Evolutionary conservation across 2,888 invertebrate species (phyloP), one percentile per base, ranked within the genome.

Genomic region (Tenthredo livida): DNA sequence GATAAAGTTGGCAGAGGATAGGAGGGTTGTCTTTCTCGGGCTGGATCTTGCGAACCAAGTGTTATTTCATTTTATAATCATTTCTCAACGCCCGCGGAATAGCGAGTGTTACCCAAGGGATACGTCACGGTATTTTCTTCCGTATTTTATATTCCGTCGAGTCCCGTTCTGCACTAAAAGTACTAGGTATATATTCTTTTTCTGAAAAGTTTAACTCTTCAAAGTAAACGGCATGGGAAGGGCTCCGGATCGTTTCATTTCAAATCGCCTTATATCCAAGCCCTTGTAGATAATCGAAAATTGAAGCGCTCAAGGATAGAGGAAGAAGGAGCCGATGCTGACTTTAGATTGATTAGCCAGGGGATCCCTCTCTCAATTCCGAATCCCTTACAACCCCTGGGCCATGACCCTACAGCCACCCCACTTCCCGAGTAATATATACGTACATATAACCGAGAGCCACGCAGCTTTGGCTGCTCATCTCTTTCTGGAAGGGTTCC

Each of bases 11-110:
- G 67, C 33, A 33, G 25, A 61, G 10, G 5, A 61, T 33, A 33
- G 5, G 12, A 17, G 67, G 67, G 67, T 67, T 12, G 29, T 67
- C 33, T 67, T 67, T 33, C 67, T 33, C 67, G 5, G 17, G 17
- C 67, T 67, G 7, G 67, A 15, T 29, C 5, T 33, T 67, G n/a
- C n/a, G 25, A 67, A 21, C 33, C 33, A 6, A 67, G 83, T 33
- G 50, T 73, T 73, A 85, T 86, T 86, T 29, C 61, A 72, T 70
- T 80, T 85, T 50, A 72, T 33, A 70, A 58, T 72, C 12, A 70
- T 7, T 61, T 29, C 33, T 84, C 15, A 40, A 37, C 37, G n/a
- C 12, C 21, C 17, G 50, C 43, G 58, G 40, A 78, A 50, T 78
- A 4, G 54, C 37, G 33, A 54, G 15, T 78, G n/a, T 21, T n/a